Percentiles rank a stretch among this genome's conserved stretches.
phyloP scores from a whole-genome alignment of 2,113 vertebrate genomes.

The Cololabis saira region DNA sequence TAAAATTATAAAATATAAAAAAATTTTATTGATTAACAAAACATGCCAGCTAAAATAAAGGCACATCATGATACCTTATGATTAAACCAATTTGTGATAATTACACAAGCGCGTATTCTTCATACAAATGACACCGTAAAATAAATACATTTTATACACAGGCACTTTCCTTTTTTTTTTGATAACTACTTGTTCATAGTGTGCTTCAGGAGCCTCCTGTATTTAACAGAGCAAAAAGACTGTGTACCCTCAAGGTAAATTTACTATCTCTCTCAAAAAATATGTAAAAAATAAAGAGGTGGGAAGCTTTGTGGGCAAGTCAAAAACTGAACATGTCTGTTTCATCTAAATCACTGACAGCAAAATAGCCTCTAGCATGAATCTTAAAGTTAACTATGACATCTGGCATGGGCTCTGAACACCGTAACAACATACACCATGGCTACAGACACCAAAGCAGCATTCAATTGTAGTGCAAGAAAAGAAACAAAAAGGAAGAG shows the following conservation, averaged over 20 bases:
- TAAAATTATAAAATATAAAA: no score
- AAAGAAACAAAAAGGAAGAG: constrained; percentile 60
- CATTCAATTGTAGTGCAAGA: constrained; percentile 76
- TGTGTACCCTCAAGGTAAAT: constrained; percentile 78
- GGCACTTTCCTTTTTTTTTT: constrained; percentile 42
- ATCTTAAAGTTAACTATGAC: constrained; percentile 87
- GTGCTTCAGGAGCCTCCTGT: constrained; percentile 55
- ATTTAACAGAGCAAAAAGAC: constrained; percentile 71
- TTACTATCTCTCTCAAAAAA: constrained; percentile 61
- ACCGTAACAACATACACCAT: constrained; percentile 84
- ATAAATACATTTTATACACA: constrained; percentile 38
- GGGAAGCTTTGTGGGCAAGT: constrained; percentile 74
- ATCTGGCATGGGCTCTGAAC: constrained; percentile 88
- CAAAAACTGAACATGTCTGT: constrained; percentile 81
- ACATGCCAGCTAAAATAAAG: no score
- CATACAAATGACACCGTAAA: constrained; percentile 18
- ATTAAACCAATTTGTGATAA: constrained; percentile 8
- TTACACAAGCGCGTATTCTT: background rate
- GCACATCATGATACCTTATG: no score
- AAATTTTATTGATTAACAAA: no score
- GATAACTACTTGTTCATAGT: constrained; percentile 58
- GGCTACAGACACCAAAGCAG: constrained; percentile 81
- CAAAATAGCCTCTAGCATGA: constrained; percentile 85
- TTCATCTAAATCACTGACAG: constrained; percentile 87
- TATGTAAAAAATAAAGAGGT: constrained; percentile 30